Percentiles rank a stretch among this genome's conserved stretches.
These are phyloP conservation scores for Cairina moschata DNA, from an alignment of 2,113 vertebrate genomes.

Conservation along the genomic window DNA sequence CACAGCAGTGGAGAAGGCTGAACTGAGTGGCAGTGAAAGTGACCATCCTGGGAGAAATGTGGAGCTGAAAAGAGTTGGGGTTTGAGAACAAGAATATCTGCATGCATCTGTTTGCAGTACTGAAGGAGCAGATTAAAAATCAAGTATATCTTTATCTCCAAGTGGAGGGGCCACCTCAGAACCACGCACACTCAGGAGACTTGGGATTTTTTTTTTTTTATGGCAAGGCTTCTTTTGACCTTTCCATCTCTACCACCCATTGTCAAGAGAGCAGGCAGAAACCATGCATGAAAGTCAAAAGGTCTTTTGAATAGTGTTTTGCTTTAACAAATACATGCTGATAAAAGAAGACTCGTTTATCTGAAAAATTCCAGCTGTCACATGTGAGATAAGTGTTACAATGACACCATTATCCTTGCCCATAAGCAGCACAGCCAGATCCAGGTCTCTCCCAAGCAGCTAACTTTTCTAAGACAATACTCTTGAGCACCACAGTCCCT, in stretches of 20 bases:
- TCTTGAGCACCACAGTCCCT: background rate
- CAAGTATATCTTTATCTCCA: background rate
- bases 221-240: background rate
- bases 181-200: background rate
- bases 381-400: background rate
- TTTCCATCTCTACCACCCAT: background rate
- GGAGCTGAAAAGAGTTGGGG: background rate
- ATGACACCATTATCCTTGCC: background rate
- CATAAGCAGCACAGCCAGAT: background rate
- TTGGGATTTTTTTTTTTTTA: background rate
- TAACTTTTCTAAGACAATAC: background rate
- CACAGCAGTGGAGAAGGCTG: background rate
- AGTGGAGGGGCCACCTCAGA: background rate
- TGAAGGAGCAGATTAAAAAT: background rate
- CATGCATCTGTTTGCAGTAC: background rate
- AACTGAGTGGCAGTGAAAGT: background rate
- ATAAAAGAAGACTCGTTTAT: background rate
- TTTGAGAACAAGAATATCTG: background rate
- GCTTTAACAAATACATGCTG: background rate
- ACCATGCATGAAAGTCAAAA: background rate
- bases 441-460: background rate
- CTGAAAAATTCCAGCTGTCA: background rate
- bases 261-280: background rate
- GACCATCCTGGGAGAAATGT: background rate
- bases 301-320: background rate